phyloP scores from a whole-genome alignment of 2,888 invertebrate species.

The Phengaris arion region DNA sequence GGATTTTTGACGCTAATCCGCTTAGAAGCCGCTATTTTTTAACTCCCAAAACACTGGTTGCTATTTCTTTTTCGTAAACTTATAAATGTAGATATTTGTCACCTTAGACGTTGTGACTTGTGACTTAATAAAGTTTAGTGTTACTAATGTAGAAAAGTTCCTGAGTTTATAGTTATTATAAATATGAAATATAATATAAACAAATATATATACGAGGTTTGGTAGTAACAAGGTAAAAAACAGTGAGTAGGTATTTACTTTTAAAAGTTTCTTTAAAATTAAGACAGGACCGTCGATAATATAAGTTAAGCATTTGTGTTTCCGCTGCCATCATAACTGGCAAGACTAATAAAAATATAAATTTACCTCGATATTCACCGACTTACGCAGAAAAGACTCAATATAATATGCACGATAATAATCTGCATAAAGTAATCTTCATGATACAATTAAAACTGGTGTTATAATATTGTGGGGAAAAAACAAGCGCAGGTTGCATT shows the following conservation, averaged over 20 bases:
- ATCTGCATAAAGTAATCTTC: constrained; percentile 26
- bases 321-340: constrained; percentile 25
- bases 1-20: constrained; percentile 58
- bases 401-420: constrained; percentile 28
- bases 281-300: not conserved
- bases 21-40: constrained; percentile 50
- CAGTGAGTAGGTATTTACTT: not conserved
- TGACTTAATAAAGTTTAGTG: not conserved
- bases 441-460: constrained; percentile 25
- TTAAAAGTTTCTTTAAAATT: not conserved
- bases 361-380: constrained; percentile 40
- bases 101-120: constrained; percentile 17
- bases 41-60: constrained; percentile 36
- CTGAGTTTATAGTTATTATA: not conserved
- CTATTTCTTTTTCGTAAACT: not conserved
- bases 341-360: constrained; percentile 40
- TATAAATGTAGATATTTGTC: constrained; percentile 9
- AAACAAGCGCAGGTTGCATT: constrained; percentile 10
- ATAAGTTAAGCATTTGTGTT: constrained; percentile 3
- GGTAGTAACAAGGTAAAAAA: too few relatives aligned
- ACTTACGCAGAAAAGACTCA: constrained; percentile 36
- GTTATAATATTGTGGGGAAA: constrained; percentile 4
- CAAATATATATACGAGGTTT: too few relatives aligned
- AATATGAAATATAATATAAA: too few relatives aligned
- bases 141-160: not conserved